These are phyloP conservation scores for Melinaea menophilus DNA, from an alignment of 2,888 invertebrate genomes.

Conservation along the genomic window DNA sequence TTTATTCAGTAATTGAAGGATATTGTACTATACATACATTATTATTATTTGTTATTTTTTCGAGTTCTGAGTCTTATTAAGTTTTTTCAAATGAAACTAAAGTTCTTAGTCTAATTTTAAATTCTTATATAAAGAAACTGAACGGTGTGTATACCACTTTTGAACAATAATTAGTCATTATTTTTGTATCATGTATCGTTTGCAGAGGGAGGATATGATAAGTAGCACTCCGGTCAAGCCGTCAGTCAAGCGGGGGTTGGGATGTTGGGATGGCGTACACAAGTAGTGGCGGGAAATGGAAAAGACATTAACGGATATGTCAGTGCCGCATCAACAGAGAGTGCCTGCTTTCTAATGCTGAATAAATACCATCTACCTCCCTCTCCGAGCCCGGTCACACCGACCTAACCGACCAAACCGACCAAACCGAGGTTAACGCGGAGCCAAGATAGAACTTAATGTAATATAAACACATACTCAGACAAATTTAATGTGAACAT, in stretches of 20 bases:
- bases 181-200: neutral
- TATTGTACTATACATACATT: too few species aligned
- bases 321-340: conserved; percentile 73
- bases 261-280: conserved; percentile 40
- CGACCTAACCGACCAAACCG: conserved; percentile 24
- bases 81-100: too few species aligned
- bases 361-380: conserved; percentile 71
- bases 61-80: too few species aligned
- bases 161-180: neutral
- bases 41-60: too few species aligned
- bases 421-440: neutral
- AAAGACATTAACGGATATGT: conserved; percentile 78
- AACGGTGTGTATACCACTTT: too few species aligned
- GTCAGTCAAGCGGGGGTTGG: conserved; percentile 41
- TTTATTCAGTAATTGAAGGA: too few species aligned
- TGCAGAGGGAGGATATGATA: conserved; percentile 25
- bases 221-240: conserved; percentile 61
- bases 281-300: conserved; percentile 67
- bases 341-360: conserved; percentile 74
- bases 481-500: neutral
- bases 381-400: conserved; percentile 48
- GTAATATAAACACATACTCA: neutral
- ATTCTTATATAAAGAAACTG: too few species aligned
- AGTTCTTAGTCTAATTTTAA: too few species aligned
- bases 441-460: neutral